Conservation (phyloP, 2,113 vertebrate species). For the Reinhardtius hippoglossoides region DNA sequence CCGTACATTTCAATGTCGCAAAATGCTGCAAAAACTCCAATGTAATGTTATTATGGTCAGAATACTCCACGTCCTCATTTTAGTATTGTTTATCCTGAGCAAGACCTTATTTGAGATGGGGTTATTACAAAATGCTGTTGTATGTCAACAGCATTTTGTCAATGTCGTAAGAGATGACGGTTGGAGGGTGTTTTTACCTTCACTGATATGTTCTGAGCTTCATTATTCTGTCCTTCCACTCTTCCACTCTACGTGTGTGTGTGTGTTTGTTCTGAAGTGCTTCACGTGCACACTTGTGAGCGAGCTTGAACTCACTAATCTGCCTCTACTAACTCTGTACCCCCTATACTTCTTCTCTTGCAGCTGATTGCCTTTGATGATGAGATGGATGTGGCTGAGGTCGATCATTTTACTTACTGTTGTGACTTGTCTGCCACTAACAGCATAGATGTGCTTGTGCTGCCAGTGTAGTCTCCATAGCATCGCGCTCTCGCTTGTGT, state of each 20-base stretch:
- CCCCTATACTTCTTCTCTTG: slow-evolving; percentile 85
- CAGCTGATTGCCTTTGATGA: slow-evolving; percentile 95
- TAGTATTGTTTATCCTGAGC: too few relatives aligned
- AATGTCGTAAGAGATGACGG: neutral
- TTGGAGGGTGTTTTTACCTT: neutral
- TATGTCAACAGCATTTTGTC: too few relatives aligned
- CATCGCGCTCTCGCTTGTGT: slow-evolving; percentile 16
- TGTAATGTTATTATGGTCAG: too few relatives aligned
- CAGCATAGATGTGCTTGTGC: slow-evolving; percentile 52
- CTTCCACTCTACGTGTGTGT: neutral
- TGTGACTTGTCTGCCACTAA: slow-evolving; percentile 66
- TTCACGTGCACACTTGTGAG: slow-evolving; percentile 29
- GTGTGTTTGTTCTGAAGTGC: neutral
- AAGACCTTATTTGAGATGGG: too few relatives aligned
- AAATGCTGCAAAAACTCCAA: too few relatives aligned
- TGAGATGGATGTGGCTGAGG: slow-evolving; percentile 98
- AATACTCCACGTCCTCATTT: too few relatives aligned
- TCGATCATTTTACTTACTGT: slow-evolving; percentile 86
- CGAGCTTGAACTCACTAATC: slow-evolving; percentile 44
- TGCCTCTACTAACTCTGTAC: slow-evolving; percentile 78
- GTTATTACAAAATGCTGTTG: too few relatives aligned
- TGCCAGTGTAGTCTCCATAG: slow-evolving; percentile 45
- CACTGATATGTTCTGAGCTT: slow-evolving; percentile 1
- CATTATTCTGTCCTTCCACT: neutral
- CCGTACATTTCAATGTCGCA: too few relatives aligned